phyloP scores from a whole-genome alignment of 1,140 invertebrate species.

The Apis laboriosa region DNA sequence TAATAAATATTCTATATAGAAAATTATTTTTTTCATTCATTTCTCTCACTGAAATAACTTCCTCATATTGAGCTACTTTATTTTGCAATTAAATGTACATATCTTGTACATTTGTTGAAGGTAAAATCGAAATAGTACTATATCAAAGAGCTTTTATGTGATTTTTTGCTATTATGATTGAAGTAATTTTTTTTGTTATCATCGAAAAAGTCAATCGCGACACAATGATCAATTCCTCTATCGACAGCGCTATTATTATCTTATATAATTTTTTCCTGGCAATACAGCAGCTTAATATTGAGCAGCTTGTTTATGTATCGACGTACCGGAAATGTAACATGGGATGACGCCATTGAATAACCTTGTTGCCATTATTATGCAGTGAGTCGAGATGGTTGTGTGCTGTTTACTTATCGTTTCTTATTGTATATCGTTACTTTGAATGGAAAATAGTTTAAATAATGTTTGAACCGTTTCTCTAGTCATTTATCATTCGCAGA shows the following conservation, averaged over 20 bases:
- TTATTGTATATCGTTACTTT: constrained; percentile 14
- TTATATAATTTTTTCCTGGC: constrained; percentile 39
- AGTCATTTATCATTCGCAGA: constrained; percentile 26
- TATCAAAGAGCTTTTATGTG: constrained; percentile 25
- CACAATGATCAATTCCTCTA: constrained; percentile 17
- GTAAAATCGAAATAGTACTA: constrained; percentile 32
- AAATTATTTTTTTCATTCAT: background rate
- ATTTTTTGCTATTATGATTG: background rate
- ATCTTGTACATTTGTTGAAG: background rate
- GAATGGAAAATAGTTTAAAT: constrained; percentile 37
- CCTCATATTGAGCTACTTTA: background rate
- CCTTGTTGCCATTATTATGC: constrained; percentile 57
- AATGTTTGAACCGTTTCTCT: background rate
- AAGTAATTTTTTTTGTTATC: constrained; percentile 38
- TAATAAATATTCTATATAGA: background rate
- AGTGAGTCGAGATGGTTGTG: constrained; percentile 37
- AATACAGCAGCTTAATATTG: constrained; percentile 27
- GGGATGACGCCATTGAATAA: constrained; percentile 52
- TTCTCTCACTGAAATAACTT: background rate
- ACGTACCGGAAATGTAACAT: constrained; percentile 57
- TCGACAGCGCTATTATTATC: background rate
- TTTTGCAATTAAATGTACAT: background rate
- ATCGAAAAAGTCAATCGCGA: constrained; percentile 31
- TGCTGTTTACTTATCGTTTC: constrained; percentile 31
- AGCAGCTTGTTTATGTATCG: constrained; percentile 16